Conservation (phyloP, 2,113 vertebrate species). For the Charina bottae region DNA sequence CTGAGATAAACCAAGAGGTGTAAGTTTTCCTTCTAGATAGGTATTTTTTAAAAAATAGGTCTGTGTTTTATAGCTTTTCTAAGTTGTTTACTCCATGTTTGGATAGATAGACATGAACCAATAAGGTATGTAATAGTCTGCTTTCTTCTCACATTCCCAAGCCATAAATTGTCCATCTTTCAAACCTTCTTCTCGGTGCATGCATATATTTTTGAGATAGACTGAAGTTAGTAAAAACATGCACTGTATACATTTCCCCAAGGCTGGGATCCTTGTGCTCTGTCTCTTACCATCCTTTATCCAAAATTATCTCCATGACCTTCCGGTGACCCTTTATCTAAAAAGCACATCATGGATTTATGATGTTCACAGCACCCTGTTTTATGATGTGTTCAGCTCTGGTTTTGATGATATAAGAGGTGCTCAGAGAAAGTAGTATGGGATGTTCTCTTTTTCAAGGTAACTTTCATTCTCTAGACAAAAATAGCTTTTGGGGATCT, state of each 20-base stretch:
- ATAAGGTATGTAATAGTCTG: not conserved
- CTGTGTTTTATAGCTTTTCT: not conserved
- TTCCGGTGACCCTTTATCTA: no score
- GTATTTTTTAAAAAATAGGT: not conserved
- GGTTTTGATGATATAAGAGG: no score
- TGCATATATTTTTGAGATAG: not conserved
- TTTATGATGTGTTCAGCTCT: no score
- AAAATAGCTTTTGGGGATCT: no score
- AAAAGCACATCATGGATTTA: no score
- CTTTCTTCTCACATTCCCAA: not conserved
- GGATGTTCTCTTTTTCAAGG: no score
- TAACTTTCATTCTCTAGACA: no score
- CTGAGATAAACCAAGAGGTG: not conserved
- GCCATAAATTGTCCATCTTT: not conserved
- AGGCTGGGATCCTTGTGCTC: not conserved
- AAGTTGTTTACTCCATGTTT: not conserved
- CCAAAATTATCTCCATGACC: not conserved
- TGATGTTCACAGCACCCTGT: no score
- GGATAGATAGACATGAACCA: not conserved
- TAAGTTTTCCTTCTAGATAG: not conserved
- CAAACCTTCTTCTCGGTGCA: not conserved
- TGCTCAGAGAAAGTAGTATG: no score
- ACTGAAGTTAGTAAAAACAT: not conserved
- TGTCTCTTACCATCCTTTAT: not conserved
- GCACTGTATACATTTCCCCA: not conserved